Conservation (phyloP, 2,888 invertebrate genomes). For the Dryocosmus kuriphilus region DNA sequence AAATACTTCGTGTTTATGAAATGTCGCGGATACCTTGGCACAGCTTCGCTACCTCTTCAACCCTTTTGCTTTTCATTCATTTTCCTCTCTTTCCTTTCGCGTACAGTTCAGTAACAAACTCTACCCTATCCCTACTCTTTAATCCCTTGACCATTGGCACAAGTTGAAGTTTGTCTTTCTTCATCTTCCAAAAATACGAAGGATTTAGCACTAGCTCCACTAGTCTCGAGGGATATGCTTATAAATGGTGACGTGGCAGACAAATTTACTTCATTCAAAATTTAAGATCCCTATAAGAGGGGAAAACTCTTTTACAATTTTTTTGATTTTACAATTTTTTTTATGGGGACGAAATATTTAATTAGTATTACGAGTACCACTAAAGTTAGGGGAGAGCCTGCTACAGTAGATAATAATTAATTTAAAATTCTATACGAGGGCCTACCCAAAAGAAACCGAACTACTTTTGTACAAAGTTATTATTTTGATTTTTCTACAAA, state of each 20-base stretch:
- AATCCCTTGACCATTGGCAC: conserved; percentile 18
- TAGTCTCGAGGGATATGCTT: conserved; percentile 16
- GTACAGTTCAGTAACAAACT: conserved; percentile 38
- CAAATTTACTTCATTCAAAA: background rate
- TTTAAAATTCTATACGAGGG: no score
- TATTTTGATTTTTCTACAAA: no score
- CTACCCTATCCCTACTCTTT: conserved; percentile 40
- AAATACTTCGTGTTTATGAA: conserved; percentile 74
- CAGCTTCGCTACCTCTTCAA: conserved; percentile 40
- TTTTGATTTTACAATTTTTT: no score
- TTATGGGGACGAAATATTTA: background rate
- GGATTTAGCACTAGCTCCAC: conserved; percentile 60
- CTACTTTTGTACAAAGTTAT: no score
- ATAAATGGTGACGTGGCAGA: background rate
- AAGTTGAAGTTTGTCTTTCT: conserved; percentile 41
- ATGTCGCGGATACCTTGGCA: conserved; percentile 69
- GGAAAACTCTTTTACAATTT: background rate
- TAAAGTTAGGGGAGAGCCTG: no score
- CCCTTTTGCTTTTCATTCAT: conserved; percentile 38
- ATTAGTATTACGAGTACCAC: background rate
- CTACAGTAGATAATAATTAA: no score
- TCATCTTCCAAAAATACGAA: conserved; percentile 69
- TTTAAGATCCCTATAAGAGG: background rate
- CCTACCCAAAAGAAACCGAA: no score
- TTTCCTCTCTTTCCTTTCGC: conserved; percentile 15